phyloP scores from a whole-genome alignment of 1,140 invertebrate species.

The Cheumatopsyche charites region DNA sequence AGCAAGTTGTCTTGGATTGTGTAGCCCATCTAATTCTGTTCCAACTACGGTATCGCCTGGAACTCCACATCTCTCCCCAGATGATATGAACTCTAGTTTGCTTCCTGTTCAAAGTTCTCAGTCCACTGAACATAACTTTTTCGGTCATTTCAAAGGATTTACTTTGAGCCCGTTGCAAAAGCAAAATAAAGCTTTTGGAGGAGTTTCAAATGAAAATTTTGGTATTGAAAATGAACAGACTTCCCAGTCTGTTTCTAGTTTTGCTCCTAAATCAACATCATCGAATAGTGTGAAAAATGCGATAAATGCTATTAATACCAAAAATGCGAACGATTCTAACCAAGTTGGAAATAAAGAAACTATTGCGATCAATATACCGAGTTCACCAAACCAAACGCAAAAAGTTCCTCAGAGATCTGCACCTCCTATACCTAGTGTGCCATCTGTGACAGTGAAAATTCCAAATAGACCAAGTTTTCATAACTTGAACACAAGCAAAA shows the following conservation, averaged over 20 bases:
- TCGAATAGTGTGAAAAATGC: conserved; percentile 40
- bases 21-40: conserved; percentile 49
- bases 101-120: conserved; percentile 59
- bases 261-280: conserved; percentile 23
- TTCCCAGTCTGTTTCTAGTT: conserved; percentile 29
- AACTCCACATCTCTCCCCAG: conserved; percentile 63
- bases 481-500: conserved; percentile 44
- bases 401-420: conserved; percentile 44
- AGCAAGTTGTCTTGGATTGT: conserved; percentile 58
- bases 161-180: conserved; percentile 72
- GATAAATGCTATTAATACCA: conserved; percentile 33
- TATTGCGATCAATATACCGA: neutral
- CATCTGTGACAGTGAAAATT: conserved; percentile 56
- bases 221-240: conserved; percentile 44
- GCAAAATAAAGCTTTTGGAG: conserved; percentile 52
- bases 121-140: conserved; percentile 67
- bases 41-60: conserved; percentile 52
- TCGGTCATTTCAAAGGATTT: conserved; percentile 86
- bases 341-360: conserved; percentile 10
- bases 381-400: conserved; percentile 47
- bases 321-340: conserved; percentile 33
- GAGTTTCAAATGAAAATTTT: conserved; percentile 44
- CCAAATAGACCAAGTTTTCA: conserved; percentile 50
- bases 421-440: conserved; percentile 50
- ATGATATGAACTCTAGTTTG: conserved; percentile 67